Base-by-base conservation (phyloP, 1,140 invertebrate genomes). In the Brachionus angularis region DNA sequence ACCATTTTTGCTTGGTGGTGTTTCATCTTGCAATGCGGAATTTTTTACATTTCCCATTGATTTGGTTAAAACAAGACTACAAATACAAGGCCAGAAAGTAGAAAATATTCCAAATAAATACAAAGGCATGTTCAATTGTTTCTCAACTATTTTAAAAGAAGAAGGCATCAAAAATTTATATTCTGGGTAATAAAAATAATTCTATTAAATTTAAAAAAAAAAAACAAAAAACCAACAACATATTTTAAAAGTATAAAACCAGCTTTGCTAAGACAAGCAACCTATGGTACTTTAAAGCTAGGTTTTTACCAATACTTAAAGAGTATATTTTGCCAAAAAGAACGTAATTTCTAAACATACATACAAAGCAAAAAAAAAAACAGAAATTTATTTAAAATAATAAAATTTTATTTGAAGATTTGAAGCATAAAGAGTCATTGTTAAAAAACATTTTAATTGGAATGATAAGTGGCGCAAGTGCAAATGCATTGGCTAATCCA, bases 211-310 rank as follows among this genome's bases (percentile, higher is more conserved):
- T 76, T 27, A 8, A n/a, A n/a, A n/a, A n/a, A n/a, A n/a, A n/a
- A n/a, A n/a, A n/a, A n/a, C n/a, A n/a, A n/a, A n/a, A n/a, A n/a
- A n/a, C n/a, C n/a, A n/a, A n/a, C 74, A 58, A 75, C 76, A 73
- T 74, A 76, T 78, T 34, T 34, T 79, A 83, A 39, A 80, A 95
- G 92, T 73, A 91, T 96, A 77, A 88, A 87, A 83, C 91, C 92
- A 67, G 93, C 92, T 47, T 86, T 95, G 58, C 81, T 96, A 46
- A 84, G 92, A 25, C 93, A 96, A 83, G 89, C 91, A 16, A 92
- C 91, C 44, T 96, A 96, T 84, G 93, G 93, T 74, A 95, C 92
- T 23, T 91, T 96, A 73, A 96, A 96, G 82, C 95, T 96, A 80
- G 93, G 93, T 69, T 89, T 91, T 21, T 96, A 96, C 81, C 94